Evolutionary conservation across 2,888 invertebrate species (phyloP).

Genomic region (Leucozona laternaria): DNA sequence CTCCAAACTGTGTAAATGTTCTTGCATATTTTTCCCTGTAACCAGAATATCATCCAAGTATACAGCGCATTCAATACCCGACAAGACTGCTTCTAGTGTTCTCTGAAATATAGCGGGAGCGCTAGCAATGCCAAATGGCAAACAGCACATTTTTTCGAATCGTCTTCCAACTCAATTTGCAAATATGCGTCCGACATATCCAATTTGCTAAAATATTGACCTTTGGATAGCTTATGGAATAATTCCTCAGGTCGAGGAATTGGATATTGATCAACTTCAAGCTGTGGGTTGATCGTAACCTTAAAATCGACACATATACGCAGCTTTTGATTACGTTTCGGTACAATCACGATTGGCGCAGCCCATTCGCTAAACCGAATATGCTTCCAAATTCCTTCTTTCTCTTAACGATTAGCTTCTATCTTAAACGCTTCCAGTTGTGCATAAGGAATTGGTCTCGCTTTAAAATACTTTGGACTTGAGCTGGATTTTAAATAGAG

Average conservation of each 20-base stretch:
- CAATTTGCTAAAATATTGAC: conserved; percentile 32
- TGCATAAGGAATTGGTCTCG: conserved; percentile 76
- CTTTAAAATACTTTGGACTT: conserved; percentile 72
- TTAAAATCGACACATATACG: conserved; percentile 77
- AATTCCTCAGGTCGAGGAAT: conserved; percentile 76
- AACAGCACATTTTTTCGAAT: conserved; percentile 27
- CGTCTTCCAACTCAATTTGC: conserved; percentile 34
- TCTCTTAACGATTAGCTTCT: conserved; percentile 72
- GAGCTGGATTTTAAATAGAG: conserved; percentile 72
- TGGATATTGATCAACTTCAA: conserved; percentile 77
- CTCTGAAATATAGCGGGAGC: conserved; percentile 64
- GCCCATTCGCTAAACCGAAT: conserved; percentile 78
- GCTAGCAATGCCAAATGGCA: conserved; percentile 53
- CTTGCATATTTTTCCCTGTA: conserved; percentile 35
- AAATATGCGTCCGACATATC: conserved; percentile 50
- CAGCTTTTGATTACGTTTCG: conserved; percentile 77
- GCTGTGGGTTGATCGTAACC: conserved; percentile 76
- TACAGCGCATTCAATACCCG: conserved; percentile 25
- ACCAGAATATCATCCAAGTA: conserved; percentile 56
- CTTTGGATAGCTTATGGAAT: conserved; percentile 70
- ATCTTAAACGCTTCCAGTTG: conserved; percentile 55
- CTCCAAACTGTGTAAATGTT: conserved; percentile 49
- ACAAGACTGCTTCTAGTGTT: conserved; percentile 53
- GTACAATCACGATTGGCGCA: conserved; percentile 79
- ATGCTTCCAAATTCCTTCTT: conserved; percentile 60